phyloP scores from a whole-genome alignment of 2,797 vertebrate species.

The Acrossocheilus fasciatus region DNA sequence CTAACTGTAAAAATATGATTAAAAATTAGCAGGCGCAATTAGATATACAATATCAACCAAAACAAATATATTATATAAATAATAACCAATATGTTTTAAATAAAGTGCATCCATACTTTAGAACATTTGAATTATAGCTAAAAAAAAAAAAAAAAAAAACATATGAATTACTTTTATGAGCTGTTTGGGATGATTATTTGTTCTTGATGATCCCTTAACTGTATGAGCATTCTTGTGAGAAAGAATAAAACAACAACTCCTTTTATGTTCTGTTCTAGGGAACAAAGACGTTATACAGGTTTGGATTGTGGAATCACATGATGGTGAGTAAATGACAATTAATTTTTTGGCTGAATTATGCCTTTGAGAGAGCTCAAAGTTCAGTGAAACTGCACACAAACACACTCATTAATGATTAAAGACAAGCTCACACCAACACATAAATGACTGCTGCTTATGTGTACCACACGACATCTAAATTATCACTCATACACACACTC shows the following conservation, averaged over 20 bases:
- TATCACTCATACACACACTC: constrained; percentile 54
- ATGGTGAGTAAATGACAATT: neutral
- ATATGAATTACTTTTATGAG: neutral
- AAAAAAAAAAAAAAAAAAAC: too few relatives aligned
- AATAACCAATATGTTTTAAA: neutral
- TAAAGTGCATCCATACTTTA: neutral
- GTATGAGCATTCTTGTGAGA: neutral
- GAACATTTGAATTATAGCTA: neutral
- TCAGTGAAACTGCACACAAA: constrained; percentile 13
- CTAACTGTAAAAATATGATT: neutral
- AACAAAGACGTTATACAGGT: neutral
- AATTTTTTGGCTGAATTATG: neutral
- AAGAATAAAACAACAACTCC: neutral
- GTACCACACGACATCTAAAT: constrained; percentile 58
- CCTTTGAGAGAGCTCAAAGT: neutral
- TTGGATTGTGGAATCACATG: constrained; percentile 1
- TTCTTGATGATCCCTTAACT: neutral
- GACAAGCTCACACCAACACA: constrained; percentile 30
- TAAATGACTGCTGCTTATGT: constrained; percentile 56
- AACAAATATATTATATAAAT: too few relatives aligned
- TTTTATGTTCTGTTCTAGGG: neutral
- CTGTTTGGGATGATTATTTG: neutral
- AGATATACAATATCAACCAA: too few relatives aligned
- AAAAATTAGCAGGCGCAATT: neutral
- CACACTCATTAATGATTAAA: constrained; percentile 8